These are phyloP conservation scores for Trematomus bernacchii DNA, from an alignment of 2,797 vertebrate species.

Conservation along the genomic window DNA sequence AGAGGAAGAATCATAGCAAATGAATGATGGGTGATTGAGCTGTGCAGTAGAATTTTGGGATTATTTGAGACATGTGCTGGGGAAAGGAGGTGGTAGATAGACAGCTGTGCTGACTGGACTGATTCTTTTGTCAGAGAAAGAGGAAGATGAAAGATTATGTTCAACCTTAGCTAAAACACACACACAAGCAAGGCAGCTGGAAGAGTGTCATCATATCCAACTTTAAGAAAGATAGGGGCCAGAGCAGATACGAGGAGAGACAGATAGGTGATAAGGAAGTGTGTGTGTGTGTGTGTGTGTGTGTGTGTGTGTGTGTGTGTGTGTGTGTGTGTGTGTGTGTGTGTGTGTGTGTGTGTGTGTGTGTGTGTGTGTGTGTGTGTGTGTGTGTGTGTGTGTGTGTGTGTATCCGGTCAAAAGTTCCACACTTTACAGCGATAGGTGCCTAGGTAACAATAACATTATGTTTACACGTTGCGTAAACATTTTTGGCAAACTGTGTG, in stretches of 20 bases:
- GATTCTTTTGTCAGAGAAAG: conserved; percentile 69
- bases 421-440: too few relatives aligned
- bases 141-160: conserved; percentile 69
- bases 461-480: too few relatives aligned
- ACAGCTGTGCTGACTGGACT: conserved; percentile 73
- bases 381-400: too few relatives aligned
- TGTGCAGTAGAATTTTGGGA: conserved; percentile 37
- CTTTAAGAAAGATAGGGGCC: conserved; percentile 40
- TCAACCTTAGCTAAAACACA: conserved; percentile 63
- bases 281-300: not conserved
- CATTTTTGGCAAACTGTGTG: too few relatives aligned
- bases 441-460: too few relatives aligned
- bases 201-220: conserved; percentile 65
- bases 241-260: conserved; percentile 34
- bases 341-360: not conserved
- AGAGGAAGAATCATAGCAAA: conserved; percentile 9
- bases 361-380: too few relatives aligned
- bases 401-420: too few relatives aligned
- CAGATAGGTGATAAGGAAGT: not conserved
- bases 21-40: conserved; percentile 37
- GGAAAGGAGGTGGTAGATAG: conserved; percentile 59
- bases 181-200: conserved; percentile 71
- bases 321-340: not conserved
- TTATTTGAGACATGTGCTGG: conserved; percentile 57
- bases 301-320: conserved; percentile 4